Evolutionary conservation across 1,140 invertebrate genomes (phyloP), one percentile per base, ranked within the genome.

Genomic region (Calliopsis andreniformis): DNA sequence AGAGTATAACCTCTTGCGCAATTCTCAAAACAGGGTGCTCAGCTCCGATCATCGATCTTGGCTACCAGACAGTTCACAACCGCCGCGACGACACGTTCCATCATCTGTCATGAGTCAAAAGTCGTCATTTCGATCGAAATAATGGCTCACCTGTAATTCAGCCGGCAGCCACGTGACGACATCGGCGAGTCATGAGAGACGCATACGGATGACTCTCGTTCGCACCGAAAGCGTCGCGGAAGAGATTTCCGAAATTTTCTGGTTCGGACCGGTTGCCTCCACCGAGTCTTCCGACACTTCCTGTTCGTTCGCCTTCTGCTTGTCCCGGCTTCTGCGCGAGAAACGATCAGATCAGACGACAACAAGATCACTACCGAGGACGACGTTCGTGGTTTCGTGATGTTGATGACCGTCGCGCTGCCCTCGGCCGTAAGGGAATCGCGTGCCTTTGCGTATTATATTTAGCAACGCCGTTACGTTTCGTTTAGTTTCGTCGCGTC

Each of bases 381-480:
- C 30, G 32, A 68, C 14, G 39, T 23, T 30, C n/a, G 30, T n/a
- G 23, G 39, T 20, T 53, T 82, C 43, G 76, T 3, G 71, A 51
- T 49, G 76, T 71, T 32, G 59, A 78, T 49, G 51, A 76, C 10
- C 53, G 58, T 59, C 47, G 20, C 56, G 49, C 28, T 20, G 71
- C 45, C 67, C 53, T 45, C 35, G 39, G 55, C 58, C 59, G 58
- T 56, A 75, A 72, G 51, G 53, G 67, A 81, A 85, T 76, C 86
- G 75, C 84, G 82, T 87, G 80, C 82, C 80, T 86, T 45, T 78
- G 67, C 49, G 82, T 87, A 87, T 87, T 84, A 87, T 87, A 87
- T 87, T 87, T 87, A 87, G 87, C 78, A 72, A 76, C 66, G 56
- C 75, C 59, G 62, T 77, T 72, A 68, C 68, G 82, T 78, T 72